These are phyloP conservation scores for Carcina quercana DNA, from an alignment of 2,888 invertebrate species.

Conservation along the genomic window DNA sequence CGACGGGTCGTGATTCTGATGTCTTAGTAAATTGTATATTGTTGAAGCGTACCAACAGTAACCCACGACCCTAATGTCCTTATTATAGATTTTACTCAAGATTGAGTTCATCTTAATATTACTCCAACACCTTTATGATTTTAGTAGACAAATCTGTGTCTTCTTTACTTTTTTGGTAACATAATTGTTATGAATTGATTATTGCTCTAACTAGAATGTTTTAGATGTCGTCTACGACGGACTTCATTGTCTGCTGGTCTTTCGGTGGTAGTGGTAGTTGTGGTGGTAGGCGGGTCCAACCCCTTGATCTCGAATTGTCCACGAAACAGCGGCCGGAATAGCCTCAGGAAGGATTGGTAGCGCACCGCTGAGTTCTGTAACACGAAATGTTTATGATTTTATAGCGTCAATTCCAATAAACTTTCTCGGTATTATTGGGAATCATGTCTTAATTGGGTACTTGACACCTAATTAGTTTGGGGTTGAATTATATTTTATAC, in stretches of 20 bases:
- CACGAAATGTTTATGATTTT: no score
- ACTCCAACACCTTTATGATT: no score
- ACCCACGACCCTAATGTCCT: no score
- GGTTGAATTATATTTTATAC: neutral
- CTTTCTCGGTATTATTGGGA: no score
- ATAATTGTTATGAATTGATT: neutral
- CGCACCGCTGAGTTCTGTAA: slow-evolving; percentile 86
- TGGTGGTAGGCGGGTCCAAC: slow-evolving; percentile 74
- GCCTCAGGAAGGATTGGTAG: slow-evolving; percentile 80
- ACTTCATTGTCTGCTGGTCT: slow-evolving; percentile 37
- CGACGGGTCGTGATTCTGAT: no score
- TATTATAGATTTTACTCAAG: no score
- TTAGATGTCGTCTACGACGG: slow-evolving; percentile 27
- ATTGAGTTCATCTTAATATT: no score
- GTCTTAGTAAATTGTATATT: no score
- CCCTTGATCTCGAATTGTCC: slow-evolving; percentile 84
- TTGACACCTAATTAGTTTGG: neutral
- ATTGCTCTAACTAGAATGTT: neutral
- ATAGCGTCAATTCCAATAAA: neutral
- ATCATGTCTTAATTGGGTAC: no score
- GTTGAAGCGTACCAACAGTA: no score
- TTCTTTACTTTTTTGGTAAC: no score
- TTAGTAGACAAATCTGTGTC: no score
- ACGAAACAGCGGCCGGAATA: slow-evolving; percentile 84
- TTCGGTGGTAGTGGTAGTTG: slow-evolving; percentile 27